phyloP scores from a whole-genome alignment of 2,888 invertebrate species.

The Drosophila ezoana region DNA sequence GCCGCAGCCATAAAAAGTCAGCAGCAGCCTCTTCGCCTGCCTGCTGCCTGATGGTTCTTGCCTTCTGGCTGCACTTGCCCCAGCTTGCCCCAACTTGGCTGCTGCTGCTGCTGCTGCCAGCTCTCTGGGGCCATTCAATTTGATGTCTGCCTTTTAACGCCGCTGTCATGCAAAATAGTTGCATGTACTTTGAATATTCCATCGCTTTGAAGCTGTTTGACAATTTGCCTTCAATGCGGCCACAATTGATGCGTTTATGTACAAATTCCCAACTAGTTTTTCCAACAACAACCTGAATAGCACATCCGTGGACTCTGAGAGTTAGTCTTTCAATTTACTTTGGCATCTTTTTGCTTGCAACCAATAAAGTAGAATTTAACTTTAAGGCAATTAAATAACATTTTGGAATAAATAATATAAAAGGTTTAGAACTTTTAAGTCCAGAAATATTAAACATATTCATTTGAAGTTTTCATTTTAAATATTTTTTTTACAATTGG shows the following conservation, averaged over 20 bases:
- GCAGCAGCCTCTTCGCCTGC: slow-evolving; percentile 7
- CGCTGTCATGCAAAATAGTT: slow-evolving; percentile 73
- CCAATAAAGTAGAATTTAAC: background rate
- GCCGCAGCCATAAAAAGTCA: slow-evolving; percentile 73
- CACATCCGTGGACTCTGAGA: background rate
- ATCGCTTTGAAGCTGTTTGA: slow-evolving; percentile 46
- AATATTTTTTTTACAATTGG: too few relatives aligned
- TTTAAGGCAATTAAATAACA: too few relatives aligned
- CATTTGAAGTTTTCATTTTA: too few relatives aligned
- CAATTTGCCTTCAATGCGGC: slow-evolving; percentile 48
- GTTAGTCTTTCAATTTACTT: background rate
- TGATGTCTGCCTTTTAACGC: slow-evolving; percentile 75
- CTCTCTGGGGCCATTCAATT: slow-evolving; percentile 66
- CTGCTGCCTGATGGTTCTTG: slow-evolving; percentile 3
- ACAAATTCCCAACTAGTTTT: slow-evolving; percentile 20
- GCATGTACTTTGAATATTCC: slow-evolving; percentile 73
- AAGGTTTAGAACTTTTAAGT: too few relatives aligned
- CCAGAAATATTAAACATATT: too few relatives aligned
- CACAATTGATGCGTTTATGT: slow-evolving; percentile 57
- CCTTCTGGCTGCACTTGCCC: slow-evolving; percentile 1
- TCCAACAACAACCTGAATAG: slow-evolving; percentile 5
- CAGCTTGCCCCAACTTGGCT: background rate
- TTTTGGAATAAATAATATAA: too few relatives aligned
- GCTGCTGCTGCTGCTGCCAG: background rate
- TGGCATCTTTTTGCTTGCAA: background rate